Percentiles rank a stretch among this genome's conserved stretches.
These are phyloP conservation scores for Neotoxoptera formosana DNA, from an alignment of 1,140 invertebrate species.

Conservation along the genomic window DNA sequence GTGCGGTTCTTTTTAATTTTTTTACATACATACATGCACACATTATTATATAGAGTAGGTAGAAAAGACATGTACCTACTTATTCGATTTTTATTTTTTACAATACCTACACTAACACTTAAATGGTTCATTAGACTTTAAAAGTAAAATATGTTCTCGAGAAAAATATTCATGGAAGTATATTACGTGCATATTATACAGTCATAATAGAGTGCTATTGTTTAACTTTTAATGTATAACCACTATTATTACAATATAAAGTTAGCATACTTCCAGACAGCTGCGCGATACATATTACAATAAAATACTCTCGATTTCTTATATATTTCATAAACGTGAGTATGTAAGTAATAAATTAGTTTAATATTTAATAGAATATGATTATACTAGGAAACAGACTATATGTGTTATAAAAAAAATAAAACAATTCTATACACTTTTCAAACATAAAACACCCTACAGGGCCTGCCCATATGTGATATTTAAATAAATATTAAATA, in stretches of 20 bases:
- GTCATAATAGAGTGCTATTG: constrained; percentile 1
- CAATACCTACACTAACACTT: not conserved
- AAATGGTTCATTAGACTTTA: constrained; percentile 49
- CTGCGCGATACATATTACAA: not conserved
- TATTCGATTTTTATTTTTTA: not conserved
- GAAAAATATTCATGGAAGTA: constrained; percentile 28
- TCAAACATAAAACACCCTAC: not conserved
- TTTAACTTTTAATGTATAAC: not conserved
- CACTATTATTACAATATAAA: not conserved
- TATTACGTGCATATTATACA: not conserved
- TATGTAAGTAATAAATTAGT: not conserved
- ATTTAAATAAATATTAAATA: not conserved
- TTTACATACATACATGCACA: not conserved
- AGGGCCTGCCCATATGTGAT: not conserved
- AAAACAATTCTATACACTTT: not conserved
- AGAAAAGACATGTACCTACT: not conserved
- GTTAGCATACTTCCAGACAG: not conserved
- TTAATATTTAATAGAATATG: not conserved
- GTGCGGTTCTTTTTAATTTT: not conserved
- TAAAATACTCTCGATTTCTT: not conserved
- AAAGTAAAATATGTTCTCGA: constrained; percentile 13
- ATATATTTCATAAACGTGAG: not conserved
- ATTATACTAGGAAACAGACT: not conserved
- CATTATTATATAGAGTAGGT: not conserved
- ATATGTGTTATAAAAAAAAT: not conserved